Conservation (phyloP, 2,113 vertebrate species). For the Centropristis striata region DNA sequence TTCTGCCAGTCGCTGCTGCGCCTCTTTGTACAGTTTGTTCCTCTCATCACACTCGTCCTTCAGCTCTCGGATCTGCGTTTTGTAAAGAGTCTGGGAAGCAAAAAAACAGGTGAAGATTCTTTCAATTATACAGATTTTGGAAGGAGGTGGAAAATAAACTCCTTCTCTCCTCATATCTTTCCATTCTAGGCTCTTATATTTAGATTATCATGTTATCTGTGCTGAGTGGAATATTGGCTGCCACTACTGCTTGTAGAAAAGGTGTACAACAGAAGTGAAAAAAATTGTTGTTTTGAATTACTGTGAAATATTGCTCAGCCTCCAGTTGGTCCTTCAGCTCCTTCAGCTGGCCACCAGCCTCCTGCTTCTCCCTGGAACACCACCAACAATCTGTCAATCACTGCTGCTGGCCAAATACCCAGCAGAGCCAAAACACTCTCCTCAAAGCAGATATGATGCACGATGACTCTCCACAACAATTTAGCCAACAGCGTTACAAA, state of each 20-base stretch:
- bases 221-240: conserved; percentile 3
- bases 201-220: not conserved
- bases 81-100: conserved; percentile 92
- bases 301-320: conserved; percentile 96
- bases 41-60: conserved; percentile 95
- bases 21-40: conserved; percentile 90
- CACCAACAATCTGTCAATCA: conserved; percentile 70
- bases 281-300: conserved; percentile 66
- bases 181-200: not conserved
- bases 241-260: conserved; percentile 20
- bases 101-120: not conserved
- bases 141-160: not conserved
- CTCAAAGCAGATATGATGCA: conserved; percentile 30
- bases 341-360: conserved; percentile 93
- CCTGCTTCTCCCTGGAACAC: conserved; percentile 91
- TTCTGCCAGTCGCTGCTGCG: conserved; percentile 91
- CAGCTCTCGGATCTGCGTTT: conserved; percentile 95
- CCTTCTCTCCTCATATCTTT: not conserved
- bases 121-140: conserved; percentile 7
- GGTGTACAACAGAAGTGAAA: not conserved
- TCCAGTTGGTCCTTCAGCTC: conserved; percentile 97
- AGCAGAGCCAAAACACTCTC: conserved; percentile 42
- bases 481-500: conserved; percentile 5
- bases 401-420: conserved; percentile 17
- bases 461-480: conserved; percentile 8